Conservation (phyloP, 2,888 invertebrate genomes). For the Drosophila ezoana region DNA sequence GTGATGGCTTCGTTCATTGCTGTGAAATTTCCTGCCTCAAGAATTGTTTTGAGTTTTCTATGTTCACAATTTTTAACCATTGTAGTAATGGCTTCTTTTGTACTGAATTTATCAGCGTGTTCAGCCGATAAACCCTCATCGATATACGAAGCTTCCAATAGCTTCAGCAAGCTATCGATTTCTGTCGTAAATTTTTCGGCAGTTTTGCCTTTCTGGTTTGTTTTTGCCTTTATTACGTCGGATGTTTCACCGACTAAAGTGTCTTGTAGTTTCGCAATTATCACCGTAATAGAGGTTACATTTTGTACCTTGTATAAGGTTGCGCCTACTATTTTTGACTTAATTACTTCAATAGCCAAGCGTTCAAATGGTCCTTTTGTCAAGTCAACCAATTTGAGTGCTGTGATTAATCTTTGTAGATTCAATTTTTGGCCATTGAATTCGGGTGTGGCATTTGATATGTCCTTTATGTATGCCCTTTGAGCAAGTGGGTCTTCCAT, state of each 20-base stretch:
- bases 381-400: neutral
- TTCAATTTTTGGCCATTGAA: neutral
- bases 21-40: neutral
- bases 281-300: neutral
- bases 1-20: neutral
- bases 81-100: neutral
- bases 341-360: neutral
- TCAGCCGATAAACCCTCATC: neutral
- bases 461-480: neutral
- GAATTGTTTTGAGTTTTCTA: neutral
- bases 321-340: neutral
- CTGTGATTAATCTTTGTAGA: slow-evolving; percentile 1
- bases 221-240: neutral
- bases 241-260: slow-evolving; percentile 1
- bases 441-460: neutral
- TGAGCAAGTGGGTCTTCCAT: neutral
- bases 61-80: neutral
- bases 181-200: neutral
- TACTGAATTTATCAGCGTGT: neutral
- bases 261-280: slow-evolving; percentile 5
- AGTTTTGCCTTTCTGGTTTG: slow-evolving; percentile 2
- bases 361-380: neutral
- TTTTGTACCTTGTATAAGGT: neutral
- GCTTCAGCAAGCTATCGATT: neutral
- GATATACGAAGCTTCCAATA: neutral